Percentiles rank a stretch among this genome's conserved stretches.
Evolutionary conservation across 2,113 vertebrate genomes (phyloP).

Genomic region (Antennarius striatus): DNA sequence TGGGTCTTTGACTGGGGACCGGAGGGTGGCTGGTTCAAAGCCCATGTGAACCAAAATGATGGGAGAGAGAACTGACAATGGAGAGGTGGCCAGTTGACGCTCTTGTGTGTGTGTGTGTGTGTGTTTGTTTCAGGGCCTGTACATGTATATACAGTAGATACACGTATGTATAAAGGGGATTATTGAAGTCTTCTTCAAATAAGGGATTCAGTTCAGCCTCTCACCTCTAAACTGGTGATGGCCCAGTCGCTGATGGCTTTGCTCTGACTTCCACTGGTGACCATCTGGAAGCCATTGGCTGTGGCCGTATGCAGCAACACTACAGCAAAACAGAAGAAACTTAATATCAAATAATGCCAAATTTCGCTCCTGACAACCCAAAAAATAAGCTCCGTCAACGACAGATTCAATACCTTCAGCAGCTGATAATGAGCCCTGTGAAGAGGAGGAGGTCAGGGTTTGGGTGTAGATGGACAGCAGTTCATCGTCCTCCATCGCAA

Average conservation of each 20-base stretch:
- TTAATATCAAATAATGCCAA: not conserved
- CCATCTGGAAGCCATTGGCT: conserved; percentile 99
- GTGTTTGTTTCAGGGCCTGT: too few species aligned
- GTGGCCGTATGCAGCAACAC: conserved; percentile 95
- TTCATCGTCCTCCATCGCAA: conserved; percentile 94
- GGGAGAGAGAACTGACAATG: too few species aligned
- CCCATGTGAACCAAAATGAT: too few species aligned
- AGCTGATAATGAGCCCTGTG: conserved; percentile 89
- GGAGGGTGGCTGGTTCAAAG: too few species aligned
- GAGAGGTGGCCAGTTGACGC: too few species aligned
- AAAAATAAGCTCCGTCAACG: too few species aligned
- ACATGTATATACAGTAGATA: too few species aligned
- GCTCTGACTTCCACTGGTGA: conserved; percentile 95
- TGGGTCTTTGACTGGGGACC: too few species aligned
- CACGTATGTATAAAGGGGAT: too few species aligned
- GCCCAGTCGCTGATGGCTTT: conserved; percentile 97
- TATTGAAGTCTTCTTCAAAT: too few species aligned
- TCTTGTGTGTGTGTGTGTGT: too few species aligned
- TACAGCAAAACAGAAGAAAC: conserved; percentile 52
- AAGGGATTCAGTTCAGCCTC: conserved; percentile 29
- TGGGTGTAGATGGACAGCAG: conserved; percentile 96
- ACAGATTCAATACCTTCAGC: conserved; percentile 85
- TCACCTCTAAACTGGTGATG: conserved; percentile 97
- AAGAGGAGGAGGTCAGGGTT: conserved; percentile 90
- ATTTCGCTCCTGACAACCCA: not conserved